phyloP scores from a whole-genome alignment of 1,140 invertebrate genomes.

The Apis laboriosa region DNA sequence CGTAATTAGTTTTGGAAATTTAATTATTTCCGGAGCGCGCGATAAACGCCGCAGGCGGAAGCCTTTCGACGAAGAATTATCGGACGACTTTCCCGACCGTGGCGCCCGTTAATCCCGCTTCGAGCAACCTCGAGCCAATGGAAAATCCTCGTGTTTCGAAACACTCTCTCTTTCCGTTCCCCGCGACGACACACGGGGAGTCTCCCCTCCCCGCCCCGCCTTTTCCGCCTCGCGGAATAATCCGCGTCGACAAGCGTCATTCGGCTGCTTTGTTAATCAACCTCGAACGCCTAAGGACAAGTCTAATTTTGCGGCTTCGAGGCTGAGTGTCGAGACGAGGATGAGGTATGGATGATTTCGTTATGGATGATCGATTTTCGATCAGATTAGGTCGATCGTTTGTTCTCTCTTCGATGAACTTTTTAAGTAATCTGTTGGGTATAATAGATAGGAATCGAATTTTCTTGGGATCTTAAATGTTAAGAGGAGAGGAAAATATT shows the following conservation, averaged over 20 bases:
- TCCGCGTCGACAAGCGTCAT: slow-evolving; percentile 35
- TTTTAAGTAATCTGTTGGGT: too few species aligned
- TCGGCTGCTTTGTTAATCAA: slow-evolving; percentile 39
- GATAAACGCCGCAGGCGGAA: slow-evolving; percentile 58
- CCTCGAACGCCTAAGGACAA: slow-evolving; percentile 12
- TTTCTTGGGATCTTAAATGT: too few species aligned
- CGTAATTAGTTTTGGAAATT: slow-evolving; percentile 76
- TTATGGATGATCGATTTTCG: background rate
- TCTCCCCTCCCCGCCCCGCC: background rate
- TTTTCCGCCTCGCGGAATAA: slow-evolving; percentile 24
- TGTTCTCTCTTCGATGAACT: too few species aligned
- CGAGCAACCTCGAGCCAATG: slow-evolving; percentile 38
- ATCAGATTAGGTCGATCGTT: too few species aligned
- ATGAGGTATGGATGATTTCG: background rate
- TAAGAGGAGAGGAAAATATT: too few species aligned
- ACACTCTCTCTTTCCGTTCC: background rate
- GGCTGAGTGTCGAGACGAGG: background rate
- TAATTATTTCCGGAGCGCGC: slow-evolving; percentile 70
- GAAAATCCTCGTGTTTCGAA: slow-evolving; percentile 33
- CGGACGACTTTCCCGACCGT: slow-evolving; percentile 48
- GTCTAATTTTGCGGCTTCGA: background rate
- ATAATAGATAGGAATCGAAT: too few species aligned
- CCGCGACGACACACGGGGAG: too few species aligned
- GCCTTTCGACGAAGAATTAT: slow-evolving; percentile 58
- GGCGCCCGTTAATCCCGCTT: slow-evolving; percentile 52